phyloP scores from a whole-genome alignment of 2,113 vertebrate species.

The Indicator maculatus region DNA sequence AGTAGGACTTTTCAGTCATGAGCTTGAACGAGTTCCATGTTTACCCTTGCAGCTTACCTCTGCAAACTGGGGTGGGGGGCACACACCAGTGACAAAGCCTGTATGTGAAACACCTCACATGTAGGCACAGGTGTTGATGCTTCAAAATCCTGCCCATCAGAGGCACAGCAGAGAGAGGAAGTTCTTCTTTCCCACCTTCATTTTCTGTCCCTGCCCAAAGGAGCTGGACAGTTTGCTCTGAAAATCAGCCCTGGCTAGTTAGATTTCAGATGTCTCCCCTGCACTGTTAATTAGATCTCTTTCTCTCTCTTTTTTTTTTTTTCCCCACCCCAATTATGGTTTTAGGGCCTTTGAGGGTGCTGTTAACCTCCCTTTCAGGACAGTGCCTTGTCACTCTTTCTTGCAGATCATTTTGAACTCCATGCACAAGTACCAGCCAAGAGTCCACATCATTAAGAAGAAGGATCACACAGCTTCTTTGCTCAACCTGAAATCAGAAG shows the following conservation, averaged over 20 bases:
- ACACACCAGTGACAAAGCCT: neutral
- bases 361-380: neutral
- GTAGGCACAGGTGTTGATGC: no score
- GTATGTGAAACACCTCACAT: neutral
- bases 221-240: neutral
- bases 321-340: fast-evolving
- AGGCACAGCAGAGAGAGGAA: no score
- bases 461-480: slow-evolving; percentile 97
- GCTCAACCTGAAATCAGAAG: slow-evolving; percentile 97
- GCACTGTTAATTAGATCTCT: neutral
- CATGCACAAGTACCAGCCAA: slow-evolving; percentile 98
- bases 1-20: neutral
- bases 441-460: slow-evolving; percentile 99
- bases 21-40: neutral
- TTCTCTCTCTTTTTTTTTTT: no score
- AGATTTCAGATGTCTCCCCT: neutral
- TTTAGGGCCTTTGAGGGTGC: neutral
- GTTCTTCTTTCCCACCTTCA: neutral
- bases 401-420: slow-evolving; percentile 96
- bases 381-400: neutral
- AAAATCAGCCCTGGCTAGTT: neutral
- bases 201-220: neutral
- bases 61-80: neutral
- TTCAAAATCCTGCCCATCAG: no score
- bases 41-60: neutral